Percentiles rank a stretch among this genome's conserved stretches.
Conservation (phyloP, 2,888 invertebrate species). For the Blastobasis adustella region DNA sequence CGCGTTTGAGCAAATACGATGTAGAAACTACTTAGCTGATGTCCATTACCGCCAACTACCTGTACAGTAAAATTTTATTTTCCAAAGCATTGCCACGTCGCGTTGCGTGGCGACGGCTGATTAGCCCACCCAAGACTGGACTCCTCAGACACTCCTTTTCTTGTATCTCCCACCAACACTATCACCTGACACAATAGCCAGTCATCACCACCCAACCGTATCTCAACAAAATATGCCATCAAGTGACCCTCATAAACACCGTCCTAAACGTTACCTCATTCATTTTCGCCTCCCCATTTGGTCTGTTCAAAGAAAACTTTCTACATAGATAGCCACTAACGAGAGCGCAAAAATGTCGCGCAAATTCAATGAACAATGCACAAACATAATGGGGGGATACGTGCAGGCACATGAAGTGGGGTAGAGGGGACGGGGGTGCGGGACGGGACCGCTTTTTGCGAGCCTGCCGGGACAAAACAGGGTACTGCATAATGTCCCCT, state of each 20-base stretch:
- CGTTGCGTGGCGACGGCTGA: no score
- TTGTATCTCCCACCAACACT: constrained; percentile 3
- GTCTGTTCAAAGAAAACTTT: constrained; percentile 27
- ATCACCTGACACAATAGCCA: constrained; percentile 9
- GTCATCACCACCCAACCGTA: no score
- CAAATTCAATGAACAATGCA: constrained; percentile 43
- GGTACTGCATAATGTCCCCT: constrained; percentile 18
- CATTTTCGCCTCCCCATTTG: constrained; percentile 31
- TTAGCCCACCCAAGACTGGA: no score
- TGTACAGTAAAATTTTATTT: no score
- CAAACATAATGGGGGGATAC: constrained; percentile 21
- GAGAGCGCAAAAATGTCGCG: constrained; percentile 22
- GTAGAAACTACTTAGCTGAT: no score
- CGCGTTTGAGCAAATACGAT: no score
- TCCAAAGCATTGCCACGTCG: no score
- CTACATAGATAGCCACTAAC: constrained; percentile 18
- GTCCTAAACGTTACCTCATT: constrained; percentile 22
- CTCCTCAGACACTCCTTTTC: no score
- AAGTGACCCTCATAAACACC: constrained; percentile 22
- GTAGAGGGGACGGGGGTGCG: constrained; percentile 13
- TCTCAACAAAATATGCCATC: constrained; percentile 7
- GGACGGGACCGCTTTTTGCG: constrained; percentile 28
- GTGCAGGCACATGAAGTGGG: constrained; percentile 3
- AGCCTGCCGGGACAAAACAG: constrained; percentile 25
- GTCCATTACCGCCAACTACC: no score